A percentile compares a stretch with the other conserved stretches of the same genome.
Conservation (phyloP, 92 coral and sea anemone genomes). For the Desmophyllum pertusum region DNA sequence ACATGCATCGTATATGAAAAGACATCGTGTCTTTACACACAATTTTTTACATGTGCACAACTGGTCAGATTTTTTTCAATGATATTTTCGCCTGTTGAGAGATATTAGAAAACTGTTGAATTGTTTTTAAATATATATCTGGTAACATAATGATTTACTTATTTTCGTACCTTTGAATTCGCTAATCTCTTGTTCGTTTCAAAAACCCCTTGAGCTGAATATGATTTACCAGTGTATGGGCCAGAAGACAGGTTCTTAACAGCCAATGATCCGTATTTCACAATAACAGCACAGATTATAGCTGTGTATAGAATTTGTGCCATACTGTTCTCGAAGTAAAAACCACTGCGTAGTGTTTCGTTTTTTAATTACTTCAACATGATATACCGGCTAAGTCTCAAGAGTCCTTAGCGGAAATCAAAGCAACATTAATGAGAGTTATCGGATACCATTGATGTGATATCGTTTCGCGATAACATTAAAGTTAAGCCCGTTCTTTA, state of each 20-base stretch:
- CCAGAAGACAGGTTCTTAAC: background rate
- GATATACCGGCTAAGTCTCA: background rate
- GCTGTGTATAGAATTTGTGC: background rate
- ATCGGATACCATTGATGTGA: constrained; percentile 28
- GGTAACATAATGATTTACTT: background rate
- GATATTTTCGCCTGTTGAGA: background rate
- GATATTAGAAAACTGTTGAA: background rate
- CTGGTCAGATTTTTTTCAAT: background rate
- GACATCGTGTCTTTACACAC: background rate
- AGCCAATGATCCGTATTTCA: background rate
- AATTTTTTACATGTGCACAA: background rate
- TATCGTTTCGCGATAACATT: constrained; percentile 6
- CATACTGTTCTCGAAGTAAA: constrained; percentile 3
- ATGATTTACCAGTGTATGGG: background rate
- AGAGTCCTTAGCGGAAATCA: constrained; percentile 18
- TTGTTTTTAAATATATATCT: background rate
- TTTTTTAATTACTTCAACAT: background rate
- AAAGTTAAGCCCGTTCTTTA: background rate
- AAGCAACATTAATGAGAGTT: background rate
- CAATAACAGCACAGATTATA: background rate
- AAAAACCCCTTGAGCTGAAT: background rate
- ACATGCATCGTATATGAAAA: background rate
- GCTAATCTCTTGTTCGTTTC: background rate
- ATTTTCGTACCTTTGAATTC: constrained; percentile 8
- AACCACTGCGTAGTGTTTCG: background rate